Evolutionary conservation across 2,797 vertebrate species (phyloP), one percentile per base, ranked within the genome.

Genomic region (Enteromius treurensis): DNA sequence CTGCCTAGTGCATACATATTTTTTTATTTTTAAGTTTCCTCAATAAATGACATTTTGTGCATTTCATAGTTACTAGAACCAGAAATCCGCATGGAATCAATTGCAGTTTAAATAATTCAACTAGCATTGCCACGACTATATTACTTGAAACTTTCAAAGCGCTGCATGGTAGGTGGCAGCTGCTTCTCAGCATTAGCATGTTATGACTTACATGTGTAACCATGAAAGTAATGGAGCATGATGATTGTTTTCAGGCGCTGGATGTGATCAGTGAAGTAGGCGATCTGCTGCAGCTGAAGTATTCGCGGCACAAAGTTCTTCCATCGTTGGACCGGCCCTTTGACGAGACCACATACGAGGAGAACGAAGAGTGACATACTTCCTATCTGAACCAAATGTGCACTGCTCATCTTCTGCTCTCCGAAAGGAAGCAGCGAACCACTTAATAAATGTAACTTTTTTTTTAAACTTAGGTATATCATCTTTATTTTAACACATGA

Each of bases 261-360:
- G 94, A 91, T 87, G 94, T 95, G 88, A 93, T 96, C 87, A 90
- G 91, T 79, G 96, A 96, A 91, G 96, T 97, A 60, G 96, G 96
- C 77, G 95, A 96, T 80, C 91, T 96, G 9, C 90, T 97, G 83
- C 95, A 96, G 21, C 82, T 97, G 87, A 97, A 97, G 88, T 96
- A 96, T 81, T 97, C 95, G 23, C 95, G 95, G 65, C 95, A 91
- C 76, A 85, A 92, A 85, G 88, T 94, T 89, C 93, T 95, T 29
- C 94, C 95, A 45, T 90, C 95, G 1, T 89, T 95, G 88, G 95
- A 96, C 89, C 92, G 95, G 77, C 94, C 95, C 0, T 95, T 96
- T 85, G 95, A 96, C 0, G 95, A 96, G 90, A 95, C 93, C 58
- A 96, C 95, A 0, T 96, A 96, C 5, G 96, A 97, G 89, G 96